Base-by-base conservation (phyloP, 2,888 invertebrate species). In the Blera fallax region DNA sequence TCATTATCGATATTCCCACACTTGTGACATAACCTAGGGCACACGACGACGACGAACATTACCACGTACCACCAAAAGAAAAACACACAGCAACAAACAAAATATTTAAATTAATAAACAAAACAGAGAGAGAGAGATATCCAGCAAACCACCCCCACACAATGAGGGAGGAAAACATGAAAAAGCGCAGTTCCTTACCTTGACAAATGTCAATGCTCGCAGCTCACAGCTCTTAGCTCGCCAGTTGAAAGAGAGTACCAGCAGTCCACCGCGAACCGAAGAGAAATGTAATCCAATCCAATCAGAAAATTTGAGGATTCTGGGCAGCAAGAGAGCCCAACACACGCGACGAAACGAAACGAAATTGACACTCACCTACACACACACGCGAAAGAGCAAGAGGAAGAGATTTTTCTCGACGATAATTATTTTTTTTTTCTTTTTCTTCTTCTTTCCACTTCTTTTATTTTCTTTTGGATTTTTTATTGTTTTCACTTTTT, bases 201-300 rank as follows among this genome's bases (percentile, higher is more conserved):
- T 84, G 84, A 80, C 80, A 80, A 69, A 84, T 80, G 84, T 84
- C 84, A 84, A 84, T 76, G 84, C 64, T 80, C 84, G 84, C 58
- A n/a, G n/a, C n/a, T n/a, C n/a, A n/a, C 80, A 67, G 34, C 16
- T 3, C 11, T n/a, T n/a, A n/a, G n/a, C n/a, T n/a, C n/a, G n/a
- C n/a, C n/a, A n/a, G n/a, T n/a, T n/a, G n/a, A n/a, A n/a, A 32
- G 32, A 64, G 64, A 48, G 48, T 11, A 18, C 29, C 4, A n/a
- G n/a, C 5, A 34, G 11, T 6, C 18, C 10, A 58, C 29, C 32
- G 29, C 10, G 34, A 58, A 2, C n/a, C 24, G 37, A 67, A 78
- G 78, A 72, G 82, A 72, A 83, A 16, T 72, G 56, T 69, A 69
- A 74, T 82, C 69, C 81, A 67, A 58, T 24, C 43, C 56, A 69